These are phyloP conservation scores for Cnemophilus loriae DNA, from an alignment of 2,113 vertebrate species.

Conservation along the genomic window DNA sequence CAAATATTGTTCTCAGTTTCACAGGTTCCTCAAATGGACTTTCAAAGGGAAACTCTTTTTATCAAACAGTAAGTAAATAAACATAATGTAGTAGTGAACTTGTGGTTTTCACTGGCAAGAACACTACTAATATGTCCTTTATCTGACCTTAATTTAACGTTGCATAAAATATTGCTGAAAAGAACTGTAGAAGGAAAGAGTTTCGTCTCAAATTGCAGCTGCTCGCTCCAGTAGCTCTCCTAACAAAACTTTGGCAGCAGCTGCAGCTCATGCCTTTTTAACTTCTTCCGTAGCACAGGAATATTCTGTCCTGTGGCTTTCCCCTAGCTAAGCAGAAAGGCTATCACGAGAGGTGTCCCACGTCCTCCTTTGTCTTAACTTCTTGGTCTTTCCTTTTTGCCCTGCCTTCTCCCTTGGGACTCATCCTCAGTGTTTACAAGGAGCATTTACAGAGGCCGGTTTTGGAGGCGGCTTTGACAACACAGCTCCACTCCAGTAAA, in stretches of 20 bases:
- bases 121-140: conserved; percentile 1
- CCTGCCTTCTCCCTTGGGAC: background rate
- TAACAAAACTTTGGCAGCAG: background rate
- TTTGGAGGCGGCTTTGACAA: background rate
- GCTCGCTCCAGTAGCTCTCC: background rate
- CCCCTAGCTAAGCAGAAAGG: background rate
- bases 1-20: background rate
- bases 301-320: background rate
- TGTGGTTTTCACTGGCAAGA: conserved; percentile 1
- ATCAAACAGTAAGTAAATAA: conserved; percentile 29
- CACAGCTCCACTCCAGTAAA: background rate
- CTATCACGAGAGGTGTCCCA: background rate
- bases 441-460: background rate
- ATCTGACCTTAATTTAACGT: conserved; percentile 22
- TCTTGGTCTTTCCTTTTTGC: background rate
- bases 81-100: background rate
- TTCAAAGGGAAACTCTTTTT: conserved; percentile 5
- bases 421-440: background rate
- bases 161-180: conserved; percentile 7
- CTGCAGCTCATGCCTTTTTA: background rate
- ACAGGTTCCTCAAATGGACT: background rate
- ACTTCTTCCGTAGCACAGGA: background rate
- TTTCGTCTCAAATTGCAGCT: background rate
- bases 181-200: background rate
- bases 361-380: background rate